Evolutionary conservation across 2,113 vertebrate genomes (phyloP).

Genomic region (Xiphophorus maculatus): DNA sequence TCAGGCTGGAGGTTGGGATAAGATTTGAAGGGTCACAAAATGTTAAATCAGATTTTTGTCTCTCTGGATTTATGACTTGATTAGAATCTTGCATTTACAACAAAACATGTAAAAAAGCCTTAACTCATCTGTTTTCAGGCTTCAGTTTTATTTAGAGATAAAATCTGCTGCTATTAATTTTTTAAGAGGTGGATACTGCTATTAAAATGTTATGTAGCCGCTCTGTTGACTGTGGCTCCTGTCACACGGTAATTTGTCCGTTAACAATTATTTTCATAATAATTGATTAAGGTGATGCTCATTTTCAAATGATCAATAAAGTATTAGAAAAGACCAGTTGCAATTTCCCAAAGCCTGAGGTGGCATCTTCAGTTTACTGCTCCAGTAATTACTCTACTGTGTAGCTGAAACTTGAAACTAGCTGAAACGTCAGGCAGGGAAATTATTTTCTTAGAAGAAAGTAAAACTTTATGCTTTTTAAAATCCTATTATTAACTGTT

Average conservation of each 20-base stretch:
- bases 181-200: not conserved
- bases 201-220: not conserved
- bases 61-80: not conserved
- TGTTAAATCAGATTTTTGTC: not conserved
- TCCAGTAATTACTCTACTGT: slow-evolving; percentile 1
- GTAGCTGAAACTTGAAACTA: not conserved
- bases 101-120: too few species aligned
- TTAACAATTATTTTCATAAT: slow-evolving; percentile 10
- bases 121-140: too few species aligned
- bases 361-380: slow-evolving; percentile 18
- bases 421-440: not conserved
- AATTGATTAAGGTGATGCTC: not conserved
- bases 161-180: not conserved
- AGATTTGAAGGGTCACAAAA: not conserved
- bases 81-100: not conserved
- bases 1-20: not conserved
- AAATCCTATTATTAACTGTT: too few species aligned
- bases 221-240: not conserved
- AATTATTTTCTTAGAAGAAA: slow-evolving; percentile 12
- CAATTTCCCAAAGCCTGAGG: not conserved
- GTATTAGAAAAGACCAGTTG: not conserved
- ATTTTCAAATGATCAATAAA: slow-evolving; percentile 5
- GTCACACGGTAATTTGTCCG: not conserved
- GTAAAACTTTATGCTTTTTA: not conserved
- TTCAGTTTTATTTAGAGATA: too few species aligned